Base-by-base conservation (phyloP, 2,113 vertebrate genomes). In the Sceloporus undulatus region DNA sequence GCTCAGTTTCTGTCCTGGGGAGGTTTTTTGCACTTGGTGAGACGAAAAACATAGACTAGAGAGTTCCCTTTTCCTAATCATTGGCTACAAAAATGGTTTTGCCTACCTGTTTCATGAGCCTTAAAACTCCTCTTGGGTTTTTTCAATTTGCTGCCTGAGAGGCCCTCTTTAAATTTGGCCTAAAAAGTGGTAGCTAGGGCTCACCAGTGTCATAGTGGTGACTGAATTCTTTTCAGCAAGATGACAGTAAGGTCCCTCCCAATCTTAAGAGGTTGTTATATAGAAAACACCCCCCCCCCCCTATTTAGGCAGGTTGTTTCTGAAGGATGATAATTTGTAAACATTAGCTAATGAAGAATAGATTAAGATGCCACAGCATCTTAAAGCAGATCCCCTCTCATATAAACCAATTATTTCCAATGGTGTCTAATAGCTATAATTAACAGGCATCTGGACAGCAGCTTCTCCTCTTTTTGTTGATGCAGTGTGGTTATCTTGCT, bases 371-470 rank as follows among this genome's bases (percentile, higher is more conserved):
- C 76, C n/a, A 83, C 21, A 23, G 19, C 79, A 38, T 27, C 62
- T 66, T 76, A 34, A 52, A 83, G 29, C 80, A 86, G 80, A 83
- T 56, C n/a, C 84, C 87, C 40, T 82, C 85, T 56, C 89, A 52
- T 88, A 92, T 62, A 27, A 16, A 38, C 4, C 78, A 89, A 85
- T 80, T 89, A 82, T 89, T 80, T 82, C 65, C 34, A 29, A 48
- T 79, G 40, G 48, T 92, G 78, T 42, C 82, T 88, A 10, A 75
- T 70, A 21, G 74, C 29, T 88, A 21, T 56, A 34, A 25, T 71
- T 23, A 77, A 56, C 54, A 74, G 9, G 14, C 62, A 84, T 54
- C 80, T 62, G 34, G 52, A 81, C 38, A 34, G 68, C 34, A 62
- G 78, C 29, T 52, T 77, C 73, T 79, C 18, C 19, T 56, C 66